Base-by-base conservation (phyloP, 2,113 vertebrate species). In the Hyla sarda region DNA sequence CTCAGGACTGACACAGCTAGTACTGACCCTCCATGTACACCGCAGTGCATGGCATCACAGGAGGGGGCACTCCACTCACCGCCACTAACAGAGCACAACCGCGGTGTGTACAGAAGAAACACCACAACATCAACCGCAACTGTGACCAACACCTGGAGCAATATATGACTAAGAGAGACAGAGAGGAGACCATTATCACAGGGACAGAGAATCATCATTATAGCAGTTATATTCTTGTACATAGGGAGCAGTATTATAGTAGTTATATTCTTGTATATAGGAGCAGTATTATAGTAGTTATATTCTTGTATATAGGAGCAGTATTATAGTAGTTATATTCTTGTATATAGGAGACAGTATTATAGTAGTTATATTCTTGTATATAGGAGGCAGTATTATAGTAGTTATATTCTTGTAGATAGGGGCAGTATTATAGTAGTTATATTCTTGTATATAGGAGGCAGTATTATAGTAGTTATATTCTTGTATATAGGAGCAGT, bases 301-400 rank as follows among this genome's bases (percentile, higher is more conserved):
- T 25, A 60, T 60, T 60, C 58, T 56, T 56, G 54, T 56, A 56
- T 13, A 48, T 12, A 13, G 54, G 54, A 8, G 58, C n/a, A 60
- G 58, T 60, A 60, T 60, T 60, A 60, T 60, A 60, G 23, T 60
- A 60, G 58, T 60, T 25, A 60, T 60, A 60, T 60, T 60, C 58
- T 60, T 60, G 23, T 60, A 60, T 3, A 60, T 60, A 60, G 58
- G 50, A n/a, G 0, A 10, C 58, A 60, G 58, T 60, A 25, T 60
- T 60, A 25, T 58, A 58, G 54, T 58, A 58, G 54, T 58, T 58
- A 60, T 60, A 60, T 60, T 60, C 58, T 60, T 60, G 23, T 60
- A 60, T 6, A 60, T 60, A 11, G n/a, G 58, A 10, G 3, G 58
- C 58, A 60, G 58, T 60, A 60, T 60, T 60, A 25, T 60, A 60